Evolutionary conservation across 2,888 invertebrate genomes (phyloP), one percentile per base, ranked within the genome.

Genomic region (Idaea dimidiata): DNA sequence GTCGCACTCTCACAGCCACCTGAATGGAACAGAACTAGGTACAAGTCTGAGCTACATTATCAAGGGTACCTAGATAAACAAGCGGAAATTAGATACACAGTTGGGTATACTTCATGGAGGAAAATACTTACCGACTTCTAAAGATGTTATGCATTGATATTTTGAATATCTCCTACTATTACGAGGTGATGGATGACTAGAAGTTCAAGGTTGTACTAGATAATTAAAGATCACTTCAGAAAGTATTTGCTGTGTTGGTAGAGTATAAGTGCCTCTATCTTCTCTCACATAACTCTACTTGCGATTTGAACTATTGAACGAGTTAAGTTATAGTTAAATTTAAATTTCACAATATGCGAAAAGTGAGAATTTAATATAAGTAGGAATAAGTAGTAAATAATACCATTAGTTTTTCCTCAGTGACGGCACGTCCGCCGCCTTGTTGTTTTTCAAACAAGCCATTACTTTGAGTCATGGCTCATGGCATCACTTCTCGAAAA

Each of bases 1-100:
- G 99, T 65, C 98, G 94, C 68, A 99, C 96, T 75, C 99, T 95
- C 62, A 99, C 96, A 59, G 97, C 97, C 67, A 99, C 98, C 97
- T 96, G 82, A 66, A 66, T 66, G 68, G 59, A 72, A 33, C 63
- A n/a, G 10, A 57, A 14, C 54, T 32, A n/a, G n/a, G n/a, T n/a
- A 18, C 54, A 62, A 7, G 54, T 54, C n/a, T 14, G 24, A 24
- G 5, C 24, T 6, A 16, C 54, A 54, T 60, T 54, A 54, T 57
- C 32, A 24, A 43, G 14, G 43, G 7, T 43, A 43, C 8, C 2
- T 43, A 43, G 43, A 8, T 43, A 43, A 43, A 14, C 14, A 43
- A 43, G 43, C 14, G 43, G 8, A 33, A 33, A 33, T 8, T 10
- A 43, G 8, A 10, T 0, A 14, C 32, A 32, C n/a, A n/a, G n/a